A percentile compares a stretch with the other conserved stretches of the same genome.
phyloP scores from a whole-genome alignment of 2,797 vertebrate genomes.

The Morelia viridis region DNA sequence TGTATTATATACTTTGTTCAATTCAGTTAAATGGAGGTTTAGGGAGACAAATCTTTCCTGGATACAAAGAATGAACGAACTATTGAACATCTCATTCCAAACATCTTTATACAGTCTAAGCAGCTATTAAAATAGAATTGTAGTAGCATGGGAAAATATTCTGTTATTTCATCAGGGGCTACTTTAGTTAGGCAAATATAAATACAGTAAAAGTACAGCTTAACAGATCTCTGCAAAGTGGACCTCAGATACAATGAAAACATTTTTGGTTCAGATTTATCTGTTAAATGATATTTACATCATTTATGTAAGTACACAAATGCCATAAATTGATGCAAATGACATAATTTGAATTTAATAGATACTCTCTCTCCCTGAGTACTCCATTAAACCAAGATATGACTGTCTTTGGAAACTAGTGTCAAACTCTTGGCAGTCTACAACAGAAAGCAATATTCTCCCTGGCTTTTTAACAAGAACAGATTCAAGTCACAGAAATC shows the following conservation, averaged over 20 bases:
- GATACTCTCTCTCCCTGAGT: neutral
- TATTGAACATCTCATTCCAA: neutral
- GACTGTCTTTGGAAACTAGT: neutral
- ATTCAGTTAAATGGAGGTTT: neutral
- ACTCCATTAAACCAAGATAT: neutral
- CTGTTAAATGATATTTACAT: neutral
- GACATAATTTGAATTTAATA: neutral
- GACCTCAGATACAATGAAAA: neutral
- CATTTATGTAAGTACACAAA: neutral
- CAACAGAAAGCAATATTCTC: neutral
- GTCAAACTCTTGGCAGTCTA: neutral
- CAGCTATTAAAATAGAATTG: neutral
- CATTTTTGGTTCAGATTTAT: neutral
- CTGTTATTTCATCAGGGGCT: neutral
- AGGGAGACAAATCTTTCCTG: neutral
- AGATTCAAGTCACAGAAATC: neutral
- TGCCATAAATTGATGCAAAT: neutral
- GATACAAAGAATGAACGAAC: neutral
- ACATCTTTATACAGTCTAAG: neutral
- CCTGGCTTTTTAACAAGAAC: neutral
- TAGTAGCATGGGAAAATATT: neutral
- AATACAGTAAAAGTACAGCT: neutral
- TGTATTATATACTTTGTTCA: neutral
- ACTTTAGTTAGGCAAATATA: neutral
- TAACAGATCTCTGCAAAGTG: neutral